These are phyloP conservation scores for Isurus oxyrinchus DNA, from an alignment of 2,113 vertebrate species.

Conservation along the genomic window DNA sequence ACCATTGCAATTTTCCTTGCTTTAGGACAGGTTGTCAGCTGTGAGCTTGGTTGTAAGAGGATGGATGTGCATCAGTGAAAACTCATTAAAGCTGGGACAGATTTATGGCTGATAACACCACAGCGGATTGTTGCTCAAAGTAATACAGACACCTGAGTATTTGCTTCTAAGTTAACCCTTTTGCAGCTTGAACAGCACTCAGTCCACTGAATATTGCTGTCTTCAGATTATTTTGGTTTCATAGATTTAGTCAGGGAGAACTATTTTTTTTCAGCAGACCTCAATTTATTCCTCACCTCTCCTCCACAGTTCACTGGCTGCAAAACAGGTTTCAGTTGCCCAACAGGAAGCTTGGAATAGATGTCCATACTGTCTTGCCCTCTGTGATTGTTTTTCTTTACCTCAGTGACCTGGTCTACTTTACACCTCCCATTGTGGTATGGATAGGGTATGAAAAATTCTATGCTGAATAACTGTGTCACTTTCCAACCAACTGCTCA, in stretches of 20 bases:
- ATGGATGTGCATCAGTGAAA: constrained; percentile 37
- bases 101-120: constrained; percentile 35
- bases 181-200: background rate
- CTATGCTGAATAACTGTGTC: background rate
- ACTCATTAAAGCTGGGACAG: constrained; percentile 35
- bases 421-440: background rate
- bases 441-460: background rate
- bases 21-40: constrained; percentile 36
- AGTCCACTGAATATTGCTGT: background rate
- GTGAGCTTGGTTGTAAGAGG: constrained; percentile 34
- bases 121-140: constrained; percentile 23
- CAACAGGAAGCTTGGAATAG: background rate
- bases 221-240: background rate
- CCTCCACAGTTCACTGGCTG: background rate
- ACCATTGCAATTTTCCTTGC: constrained; percentile 33
- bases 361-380: background rate
- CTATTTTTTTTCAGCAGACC: background rate
- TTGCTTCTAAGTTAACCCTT: constrained; percentile 25
- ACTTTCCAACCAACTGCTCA: background rate
- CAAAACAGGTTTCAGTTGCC: background rate
- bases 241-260: background rate
- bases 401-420: background rate
- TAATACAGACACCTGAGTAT: constrained; percentile 35
- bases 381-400: background rate
- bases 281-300: background rate